These are phyloP conservation scores for Myotis yumanensis DNA, from an alignment of 2,113 vertebrate species.

Conservation along the genomic window DNA sequence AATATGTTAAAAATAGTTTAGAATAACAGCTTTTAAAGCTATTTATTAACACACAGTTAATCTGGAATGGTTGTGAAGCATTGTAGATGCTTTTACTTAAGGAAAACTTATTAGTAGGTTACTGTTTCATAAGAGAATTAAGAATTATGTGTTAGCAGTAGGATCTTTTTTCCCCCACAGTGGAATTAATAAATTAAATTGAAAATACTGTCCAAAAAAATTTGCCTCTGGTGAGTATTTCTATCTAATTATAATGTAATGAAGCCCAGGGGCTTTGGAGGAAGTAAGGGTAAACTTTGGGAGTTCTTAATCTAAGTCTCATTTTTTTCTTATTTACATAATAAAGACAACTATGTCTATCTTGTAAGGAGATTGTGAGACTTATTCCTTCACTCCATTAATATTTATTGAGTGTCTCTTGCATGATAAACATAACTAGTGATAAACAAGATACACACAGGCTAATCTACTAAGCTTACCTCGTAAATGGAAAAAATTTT, in stretches of 20 bases:
- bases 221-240: slow-evolving; percentile 36
- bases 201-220: neutral
- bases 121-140: neutral
- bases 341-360: neutral
- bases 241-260: slow-evolving; percentile 16
- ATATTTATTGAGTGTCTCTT: neutral
- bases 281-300: neutral
- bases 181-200: slow-evolving; percentile 14
- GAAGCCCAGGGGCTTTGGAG: neutral
- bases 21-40: neutral
- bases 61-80: neutral
- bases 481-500: neutral
- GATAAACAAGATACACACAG: neutral
- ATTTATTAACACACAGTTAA: neutral
- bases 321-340: slow-evolving; percentile 38
- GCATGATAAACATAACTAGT: neutral
- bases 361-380: neutral
- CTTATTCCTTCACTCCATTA: neutral
- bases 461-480: neutral
- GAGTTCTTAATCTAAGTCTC: neutral
- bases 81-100: neutral
- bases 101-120: neutral
- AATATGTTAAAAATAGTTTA: neutral
- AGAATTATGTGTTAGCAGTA: neutral
- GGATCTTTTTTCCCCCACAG: neutral